Evolutionary conservation across 2,113 vertebrate genomes (phyloP).

Genomic region (Plotosus lineatus): DNA sequence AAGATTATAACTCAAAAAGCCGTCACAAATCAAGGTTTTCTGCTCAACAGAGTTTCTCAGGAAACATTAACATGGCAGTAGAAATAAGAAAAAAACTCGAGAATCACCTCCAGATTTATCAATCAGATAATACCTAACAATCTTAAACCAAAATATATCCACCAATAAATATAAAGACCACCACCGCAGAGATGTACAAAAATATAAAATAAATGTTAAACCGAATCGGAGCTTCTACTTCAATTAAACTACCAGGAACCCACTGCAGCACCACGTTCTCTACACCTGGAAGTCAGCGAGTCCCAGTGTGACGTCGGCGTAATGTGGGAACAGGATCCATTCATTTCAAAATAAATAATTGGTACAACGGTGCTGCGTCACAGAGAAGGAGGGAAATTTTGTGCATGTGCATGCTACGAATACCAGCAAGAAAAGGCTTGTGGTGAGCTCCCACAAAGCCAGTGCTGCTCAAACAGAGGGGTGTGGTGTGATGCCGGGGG

Average conservation of each 20-base stretch:
- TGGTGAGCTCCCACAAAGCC: too few relatives aligned
- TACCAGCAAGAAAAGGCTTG: too few relatives aligned
- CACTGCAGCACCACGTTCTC: neutral
- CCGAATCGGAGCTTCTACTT: neutral
- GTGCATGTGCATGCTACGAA: too few relatives aligned
- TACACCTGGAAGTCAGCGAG: neutral
- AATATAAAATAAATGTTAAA: neutral
- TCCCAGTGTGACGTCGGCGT: neutral
- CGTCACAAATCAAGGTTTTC: neutral
- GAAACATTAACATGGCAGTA: neutral
- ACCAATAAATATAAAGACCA: neutral
- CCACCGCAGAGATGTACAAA: constrained; percentile 7
- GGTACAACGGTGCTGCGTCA: neutral
- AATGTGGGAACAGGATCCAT: neutral
- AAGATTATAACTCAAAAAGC: neutral
- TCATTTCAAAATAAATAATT: too few relatives aligned
- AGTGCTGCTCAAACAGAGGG: too few relatives aligned
- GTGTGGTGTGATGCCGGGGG: too few relatives aligned
- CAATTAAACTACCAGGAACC: neutral
- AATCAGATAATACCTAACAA: neutral
- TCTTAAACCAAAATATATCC: neutral
- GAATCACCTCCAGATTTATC: neutral
- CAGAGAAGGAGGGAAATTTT: too few relatives aligned
- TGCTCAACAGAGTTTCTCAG: neutral
- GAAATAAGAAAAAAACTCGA: neutral